These are phyloP conservation scores for Orchestes rusci DNA, from an alignment of 2,888 invertebrate genomes.

Conservation along the genomic window DNA sequence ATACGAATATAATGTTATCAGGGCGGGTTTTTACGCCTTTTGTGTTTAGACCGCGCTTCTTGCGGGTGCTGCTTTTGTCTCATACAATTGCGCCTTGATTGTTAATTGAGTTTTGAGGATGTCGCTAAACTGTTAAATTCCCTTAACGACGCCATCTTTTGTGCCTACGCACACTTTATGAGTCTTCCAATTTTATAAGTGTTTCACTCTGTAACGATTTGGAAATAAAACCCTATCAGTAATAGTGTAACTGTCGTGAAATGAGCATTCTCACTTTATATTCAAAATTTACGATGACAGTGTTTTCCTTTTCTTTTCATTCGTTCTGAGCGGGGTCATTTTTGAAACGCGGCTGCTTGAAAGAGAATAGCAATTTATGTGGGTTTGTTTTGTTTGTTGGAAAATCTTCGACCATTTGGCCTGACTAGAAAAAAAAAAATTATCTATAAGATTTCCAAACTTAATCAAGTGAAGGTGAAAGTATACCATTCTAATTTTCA, in stretches of 20 bases:
- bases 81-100: conserved; percentile 41
- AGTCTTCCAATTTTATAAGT: too few species aligned
- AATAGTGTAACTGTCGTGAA: conserved; percentile 32
- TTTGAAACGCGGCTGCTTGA: conserved; percentile 28
- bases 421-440: too few species aligned
- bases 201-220: too few species aligned
- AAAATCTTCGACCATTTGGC: too few species aligned
- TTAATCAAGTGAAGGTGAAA: too few species aligned
- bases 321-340: conserved; percentile 28
- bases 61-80: conserved; percentile 38
- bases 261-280: conserved; percentile 37
- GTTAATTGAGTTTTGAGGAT: conserved; percentile 42
- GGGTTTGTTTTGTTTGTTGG: conserved; percentile 27
- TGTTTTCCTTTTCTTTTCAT: conserved; percentile 32
- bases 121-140: conserved; percentile 33
- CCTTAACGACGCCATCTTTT: conserved; percentile 25
- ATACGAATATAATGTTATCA: conserved; percentile 43
- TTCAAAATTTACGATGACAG: conserved; percentile 37
- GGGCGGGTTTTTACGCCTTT: conserved; percentile 38
- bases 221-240: too few species aligned
- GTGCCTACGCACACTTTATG: too few species aligned
- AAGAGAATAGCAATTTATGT: conserved; percentile 33
- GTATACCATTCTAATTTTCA: too few species aligned
- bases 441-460: too few species aligned
- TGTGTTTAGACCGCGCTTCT: conserved; percentile 38